These are phyloP conservation scores for Hymenopus coronatus DNA, from an alignment of 2,888 invertebrate species.

Conservation along the genomic window DNA sequence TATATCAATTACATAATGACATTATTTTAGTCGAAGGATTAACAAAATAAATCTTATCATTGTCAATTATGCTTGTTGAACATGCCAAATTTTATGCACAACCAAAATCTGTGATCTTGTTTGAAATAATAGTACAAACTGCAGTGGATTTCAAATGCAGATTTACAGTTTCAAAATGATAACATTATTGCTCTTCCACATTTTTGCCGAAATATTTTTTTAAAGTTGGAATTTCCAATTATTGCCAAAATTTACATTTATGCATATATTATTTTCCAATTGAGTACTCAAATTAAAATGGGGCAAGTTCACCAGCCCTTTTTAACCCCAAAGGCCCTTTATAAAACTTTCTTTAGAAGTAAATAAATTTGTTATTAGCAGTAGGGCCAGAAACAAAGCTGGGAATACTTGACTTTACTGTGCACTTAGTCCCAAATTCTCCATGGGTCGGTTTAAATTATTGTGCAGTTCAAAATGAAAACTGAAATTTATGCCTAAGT, in stretches of 20 bases:
- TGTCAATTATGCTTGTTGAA: not conserved
- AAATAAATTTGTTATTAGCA: not conserved
- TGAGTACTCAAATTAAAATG: not conserved
- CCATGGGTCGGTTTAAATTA: not conserved
- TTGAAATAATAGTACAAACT: too few species aligned
- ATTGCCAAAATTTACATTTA: not conserved
- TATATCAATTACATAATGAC: not conserved
- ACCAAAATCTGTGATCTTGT: too few species aligned
- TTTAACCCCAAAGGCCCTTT: not conserved
- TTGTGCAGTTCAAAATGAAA: not conserved
- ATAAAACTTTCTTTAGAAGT: not conserved
- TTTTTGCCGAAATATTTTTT: constrained; percentile 12
- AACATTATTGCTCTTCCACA: constrained; percentile 4
- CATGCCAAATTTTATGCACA: too few species aligned
- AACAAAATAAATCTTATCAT: not conserved
- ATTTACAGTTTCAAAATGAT: not conserved
- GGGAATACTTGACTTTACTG: not conserved
- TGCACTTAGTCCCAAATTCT: not conserved
- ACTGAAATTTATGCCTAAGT: constrained; percentile 6
- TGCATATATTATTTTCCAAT: not conserved
- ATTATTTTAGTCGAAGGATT: not conserved
- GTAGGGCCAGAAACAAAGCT: constrained; percentile 18
- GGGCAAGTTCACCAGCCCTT: not conserved
- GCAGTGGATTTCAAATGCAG: not conserved
- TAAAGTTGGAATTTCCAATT: not conserved